Evolutionary conservation across 1,140 invertebrate species (phyloP), one percentile per base, ranked within the genome.

Genomic region (Zaprionus ghesquierei): DNA sequence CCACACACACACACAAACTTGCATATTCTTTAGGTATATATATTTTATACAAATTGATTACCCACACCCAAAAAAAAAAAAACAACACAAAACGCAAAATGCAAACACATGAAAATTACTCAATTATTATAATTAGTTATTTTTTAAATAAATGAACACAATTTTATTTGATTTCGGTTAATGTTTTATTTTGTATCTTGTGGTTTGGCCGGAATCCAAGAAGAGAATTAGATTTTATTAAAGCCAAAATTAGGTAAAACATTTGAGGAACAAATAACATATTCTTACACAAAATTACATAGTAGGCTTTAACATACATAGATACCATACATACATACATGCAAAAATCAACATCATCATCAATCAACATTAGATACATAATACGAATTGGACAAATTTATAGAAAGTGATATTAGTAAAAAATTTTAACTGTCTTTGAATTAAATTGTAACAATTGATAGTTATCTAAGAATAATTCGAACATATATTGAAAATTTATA

Each of bases 361-460:
- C 29, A 49, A 84, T 62, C 64, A 64, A 74, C 29, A 49, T 62
- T 31, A 68, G 62, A 66, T 54, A 49, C 50, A 59, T 65, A 38
- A 75, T 62, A 86, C 66, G 78, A 86, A 86, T 86, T 87, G 84
- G 82, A 89, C 68, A 86, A 87, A 89, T 79, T 79, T 87, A 46
- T 82, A 89, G 81, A 75, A 75, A 75, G 82, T 86, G 82, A 86
- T 86, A 86, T 86, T 86, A 86, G 82, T 82, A 41, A 86, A 86
- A 86, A 89, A 79, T 89, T 84, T 89, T 79, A 86, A 82, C 60
- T 62, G 79, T 82, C 79, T 79, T 87, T 87, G 58, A 82, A 77
- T 85, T 74, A 50, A 81, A 79, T 54, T 70, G 49, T 76, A 84
- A 81, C 75, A 87, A 81, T 86, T 86, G 79, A 79, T 86, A 82